Base-by-base conservation (phyloP, 2,888 invertebrate species). In the Tethea ocularis region DNA sequence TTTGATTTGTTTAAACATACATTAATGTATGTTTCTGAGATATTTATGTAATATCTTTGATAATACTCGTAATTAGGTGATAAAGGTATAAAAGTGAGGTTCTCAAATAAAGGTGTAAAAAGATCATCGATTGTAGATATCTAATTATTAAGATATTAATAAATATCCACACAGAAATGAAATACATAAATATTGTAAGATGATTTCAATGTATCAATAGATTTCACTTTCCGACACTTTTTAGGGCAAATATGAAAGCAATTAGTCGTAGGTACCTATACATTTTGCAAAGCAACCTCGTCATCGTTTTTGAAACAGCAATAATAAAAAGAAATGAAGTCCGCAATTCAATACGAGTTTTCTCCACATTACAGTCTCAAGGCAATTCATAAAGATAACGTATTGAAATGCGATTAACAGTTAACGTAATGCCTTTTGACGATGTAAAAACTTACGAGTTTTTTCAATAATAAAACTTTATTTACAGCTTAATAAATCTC, bases 321-420 rank as follows among this genome's bases (percentile, higher is more conserved):
- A 77, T 76, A 81, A 77, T 78, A 80, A 83, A 81, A 82, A 79
- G 79, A 83, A 82, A 80, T 64, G 76, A 75, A 75, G 67, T 58
- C 66, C 69, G 67, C 65, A 71, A 70, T 73, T 74, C 71, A 72
- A 67, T 74, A 61, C 70, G 67, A 81, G 83, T 83, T 86, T 84
- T 84, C 88, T 80, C 83, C 82, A 70, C 78, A 75, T 81, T 74
- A 78, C 73, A 67, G 69, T 69, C 67, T n/a, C 72, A 82, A 71
- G 67, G 80, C 82, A 80, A 83, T 86, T 78, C 82, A 84, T 84
- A 86, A 87, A 78, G 78, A 86, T 85, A 83, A 85, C 72, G 63
- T 84, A 85, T 86, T 83, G 85, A 82, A 82, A 82, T 72, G 77
- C 78, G 78, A 79, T 84, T 84, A 85, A 86, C 81, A 75, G 84